Conservation (phyloP, 2,797 vertebrate genomes). For the Rhadinocentrus ornatus region DNA sequence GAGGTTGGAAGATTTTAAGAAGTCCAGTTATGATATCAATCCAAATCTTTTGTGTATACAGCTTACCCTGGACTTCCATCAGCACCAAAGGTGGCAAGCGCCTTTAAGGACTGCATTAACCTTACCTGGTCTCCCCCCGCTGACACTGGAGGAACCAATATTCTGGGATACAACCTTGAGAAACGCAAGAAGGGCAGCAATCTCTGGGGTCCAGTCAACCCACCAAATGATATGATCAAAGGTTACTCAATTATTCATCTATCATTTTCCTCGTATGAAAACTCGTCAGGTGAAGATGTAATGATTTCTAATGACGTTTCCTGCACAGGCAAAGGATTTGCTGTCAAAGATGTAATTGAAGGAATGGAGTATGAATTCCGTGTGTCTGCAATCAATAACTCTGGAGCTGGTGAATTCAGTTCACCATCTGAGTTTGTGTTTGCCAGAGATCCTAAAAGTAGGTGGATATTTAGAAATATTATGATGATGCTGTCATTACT, state of each 20-base stretch:
- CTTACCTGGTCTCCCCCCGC: conserved; percentile 86
- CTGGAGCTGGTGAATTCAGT: conserved; percentile 88
- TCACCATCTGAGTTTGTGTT: conserved; percentile 85
- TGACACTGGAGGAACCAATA: conserved; percentile 82
- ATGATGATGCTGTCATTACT: conserved; percentile 3
- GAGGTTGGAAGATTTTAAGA: no score
- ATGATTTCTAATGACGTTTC: conserved; percentile 2
- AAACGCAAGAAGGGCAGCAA: conserved; percentile 91
- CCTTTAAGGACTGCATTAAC: conserved; percentile 84
- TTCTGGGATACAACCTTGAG: conserved; percentile 89
- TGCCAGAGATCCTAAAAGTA: conserved; percentile 88
- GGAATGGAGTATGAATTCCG: conserved; percentile 92
- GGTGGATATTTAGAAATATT: conserved; percentile 56
- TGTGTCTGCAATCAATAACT: conserved; percentile 87
- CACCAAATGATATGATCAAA: conserved; percentile 72
- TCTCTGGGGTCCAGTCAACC: conserved; percentile 84
- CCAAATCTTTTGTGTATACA: conserved; percentile 55
- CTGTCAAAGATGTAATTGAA: conserved; percentile 82
- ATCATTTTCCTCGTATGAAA: conserved; percentile 1
- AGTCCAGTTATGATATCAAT: no score
- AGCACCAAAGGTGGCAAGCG: conserved; percentile 83
- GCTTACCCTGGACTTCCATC: conserved; percentile 87
- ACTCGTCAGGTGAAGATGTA: neutral
- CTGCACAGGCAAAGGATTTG: conserved; percentile 77
- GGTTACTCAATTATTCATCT: conserved; percentile 66